Percentiles rank a stretch among this genome's conserved stretches.
Conservation (phyloP, 2,888 invertebrate genomes). For the Trilocha varians region DNA sequence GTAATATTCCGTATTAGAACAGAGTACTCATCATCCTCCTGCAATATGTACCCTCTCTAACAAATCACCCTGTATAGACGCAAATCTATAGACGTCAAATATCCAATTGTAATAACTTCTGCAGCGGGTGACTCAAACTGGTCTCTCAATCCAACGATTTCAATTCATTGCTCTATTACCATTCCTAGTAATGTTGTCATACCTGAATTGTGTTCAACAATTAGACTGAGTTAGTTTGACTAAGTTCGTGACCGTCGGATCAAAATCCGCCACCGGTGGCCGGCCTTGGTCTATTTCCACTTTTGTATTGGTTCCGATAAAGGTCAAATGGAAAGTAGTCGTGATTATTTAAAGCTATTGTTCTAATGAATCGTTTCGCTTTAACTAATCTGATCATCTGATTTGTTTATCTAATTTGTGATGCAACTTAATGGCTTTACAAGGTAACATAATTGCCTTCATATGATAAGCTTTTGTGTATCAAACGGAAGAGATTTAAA, state of each 20-base stretch:
- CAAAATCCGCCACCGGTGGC: constrained; percentile 52
- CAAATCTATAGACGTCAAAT: no score
- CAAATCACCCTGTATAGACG: no score
- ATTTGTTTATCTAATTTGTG: constrained; percentile 19
- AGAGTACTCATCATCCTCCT: no score
- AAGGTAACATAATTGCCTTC: constrained; percentile 8
- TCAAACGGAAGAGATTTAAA: constrained; percentile 1
- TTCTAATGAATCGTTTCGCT: constrained; percentile 9
- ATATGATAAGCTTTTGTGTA: constrained; percentile 6
- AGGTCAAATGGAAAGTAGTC: constrained; percentile 62
- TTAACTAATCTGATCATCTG: constrained; percentile 6
- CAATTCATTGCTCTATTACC: background rate
- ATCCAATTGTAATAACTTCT: no score
- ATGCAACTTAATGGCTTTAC: constrained; percentile 20
- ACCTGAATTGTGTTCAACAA: constrained; percentile 22
- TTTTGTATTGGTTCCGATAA: constrained; percentile 45
- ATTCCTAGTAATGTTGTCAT: background rate
- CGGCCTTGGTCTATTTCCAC: constrained; percentile 65
- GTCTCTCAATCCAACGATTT: no score
- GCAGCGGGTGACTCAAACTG: no score
- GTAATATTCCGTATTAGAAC: no score
- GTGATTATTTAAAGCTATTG: constrained; percentile 22
- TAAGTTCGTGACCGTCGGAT: constrained; percentile 61
- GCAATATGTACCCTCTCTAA: no score
- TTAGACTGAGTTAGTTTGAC: constrained; percentile 30